Evolutionary conservation across 2,797 vertebrate species (phyloP), one percentile per base, ranked within the genome.

Genomic region (Hypotaenidia okinawae): DNA sequence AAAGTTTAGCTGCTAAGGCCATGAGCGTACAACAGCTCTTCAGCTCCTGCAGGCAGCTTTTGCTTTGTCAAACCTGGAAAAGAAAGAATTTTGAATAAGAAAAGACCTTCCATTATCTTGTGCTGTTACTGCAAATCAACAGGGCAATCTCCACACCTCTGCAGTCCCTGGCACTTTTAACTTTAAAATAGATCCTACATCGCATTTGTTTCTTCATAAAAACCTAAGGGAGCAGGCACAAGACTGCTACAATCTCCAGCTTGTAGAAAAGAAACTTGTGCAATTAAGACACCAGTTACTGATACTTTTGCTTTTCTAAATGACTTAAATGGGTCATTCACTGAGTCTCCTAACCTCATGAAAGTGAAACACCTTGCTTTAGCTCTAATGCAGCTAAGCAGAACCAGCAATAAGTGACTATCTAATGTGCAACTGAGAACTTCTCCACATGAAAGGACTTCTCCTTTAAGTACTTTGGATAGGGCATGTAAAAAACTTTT

Each of bases 291-390:
- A 37, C 24, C n/a, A 75, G 28, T 93, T 97, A 94, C 61, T 87
- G 82, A 94, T 95, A 93, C 16, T 93, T 83, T 93, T 89, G 30
- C 61, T 86, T 96, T 96, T 84, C 73, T 93, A 87, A 94, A 74
- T 13, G 9, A 91, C 94, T 95, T 90, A 97, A 96, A 76, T 6
- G 4, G 79, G 76, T 88, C 89, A 89, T 92, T 87, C 86, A 72
- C 32, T 67, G 45, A 93, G 21, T 27, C 57, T 93, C 64, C 58
- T 92, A 95, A 87, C 66, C 70, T 77, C 67, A 30, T 61, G 57
- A 67, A 96, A 91, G 37, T 63, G 72, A 73, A 89, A 84, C 58
- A 91, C 41, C 77, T 76, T 94, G 58, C 59, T 95, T 96, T 95
- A 95, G 90, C 95, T 91, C 64, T 95, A 90, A 68, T 80, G 63